Conservation (phyloP, 2,888 invertebrate genomes). For the Nemoura dubitans region DNA sequence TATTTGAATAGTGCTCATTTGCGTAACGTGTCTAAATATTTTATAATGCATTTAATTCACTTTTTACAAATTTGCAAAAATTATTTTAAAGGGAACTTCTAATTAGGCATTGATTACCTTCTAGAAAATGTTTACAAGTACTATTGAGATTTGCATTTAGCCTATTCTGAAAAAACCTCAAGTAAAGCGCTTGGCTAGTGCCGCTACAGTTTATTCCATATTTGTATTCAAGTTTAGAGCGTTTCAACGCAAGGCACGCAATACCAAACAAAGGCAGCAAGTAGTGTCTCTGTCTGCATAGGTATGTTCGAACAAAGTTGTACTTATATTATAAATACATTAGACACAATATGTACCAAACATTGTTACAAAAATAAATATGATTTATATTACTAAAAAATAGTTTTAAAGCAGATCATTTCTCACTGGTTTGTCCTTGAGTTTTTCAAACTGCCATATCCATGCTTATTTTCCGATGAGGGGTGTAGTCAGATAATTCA, state of each 20-base stretch:
- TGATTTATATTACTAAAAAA: constrained; percentile 12
- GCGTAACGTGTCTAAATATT: not conserved
- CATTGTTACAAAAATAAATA: constrained; percentile 9
- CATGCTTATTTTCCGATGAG: constrained; percentile 91
- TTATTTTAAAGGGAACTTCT: not conserved
- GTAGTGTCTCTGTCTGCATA: not conserved
- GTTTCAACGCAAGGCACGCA: not conserved
- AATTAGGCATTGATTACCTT: not conserved
- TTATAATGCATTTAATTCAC: not conserved
- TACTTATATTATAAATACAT: not conserved
- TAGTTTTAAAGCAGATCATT: not conserved
- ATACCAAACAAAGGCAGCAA: not conserved
- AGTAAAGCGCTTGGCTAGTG: not conserved
- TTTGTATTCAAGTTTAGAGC: not conserved
- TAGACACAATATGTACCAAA: constrained; percentile 12
- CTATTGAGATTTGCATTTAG: not conserved
- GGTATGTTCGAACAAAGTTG: not conserved
- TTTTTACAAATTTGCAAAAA: not conserved
- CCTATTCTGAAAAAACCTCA: not conserved
- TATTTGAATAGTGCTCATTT: not conserved
- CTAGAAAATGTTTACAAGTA: not conserved
- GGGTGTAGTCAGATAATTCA: constrained; percentile 82
- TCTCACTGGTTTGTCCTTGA: not conserved
- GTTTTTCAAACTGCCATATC: constrained; percentile 82
- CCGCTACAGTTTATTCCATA: not conserved